phyloP scores from a whole-genome alignment of 2,797 vertebrate species.

The Myiothlypis chrysogaster region DNA sequence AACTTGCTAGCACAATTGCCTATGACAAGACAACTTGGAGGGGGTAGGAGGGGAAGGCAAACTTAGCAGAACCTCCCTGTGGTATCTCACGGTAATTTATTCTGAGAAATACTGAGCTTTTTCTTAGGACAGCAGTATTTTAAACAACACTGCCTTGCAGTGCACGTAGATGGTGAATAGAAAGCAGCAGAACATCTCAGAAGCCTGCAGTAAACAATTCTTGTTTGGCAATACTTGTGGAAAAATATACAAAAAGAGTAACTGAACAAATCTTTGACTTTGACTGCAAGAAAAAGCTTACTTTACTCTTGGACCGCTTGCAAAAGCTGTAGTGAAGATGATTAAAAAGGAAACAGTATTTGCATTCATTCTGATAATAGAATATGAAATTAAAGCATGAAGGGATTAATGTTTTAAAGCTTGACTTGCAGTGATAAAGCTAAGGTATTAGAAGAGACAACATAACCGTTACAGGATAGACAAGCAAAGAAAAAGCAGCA shows the following conservation, averaged over 20 bases:
- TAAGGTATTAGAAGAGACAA: constrained; percentile 79
- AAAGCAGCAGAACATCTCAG: constrained; percentile 23
- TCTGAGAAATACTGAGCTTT: neutral
- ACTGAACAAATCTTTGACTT: constrained; percentile 52
- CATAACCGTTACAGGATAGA: constrained; percentile 76
- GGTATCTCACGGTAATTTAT: constrained; percentile 8
- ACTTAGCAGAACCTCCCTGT: neutral
- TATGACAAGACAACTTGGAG: neutral
- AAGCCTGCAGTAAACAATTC: constrained; percentile 39
- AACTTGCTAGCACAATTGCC: neutral
- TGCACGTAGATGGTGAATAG: neutral
- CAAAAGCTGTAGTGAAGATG: constrained; percentile 71
- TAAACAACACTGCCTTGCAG: neutral
- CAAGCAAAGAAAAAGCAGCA: constrained; percentile 73
- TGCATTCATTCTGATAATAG: constrained; percentile 80
- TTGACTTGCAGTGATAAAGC: constrained; percentile 81
- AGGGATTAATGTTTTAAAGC: constrained; percentile 83
- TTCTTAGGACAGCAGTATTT: neutral
- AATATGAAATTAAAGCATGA: constrained; percentile 83
- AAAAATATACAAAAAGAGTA: constrained; percentile 46
- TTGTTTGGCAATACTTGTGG: constrained; percentile 34
- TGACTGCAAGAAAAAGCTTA: constrained; percentile 65
- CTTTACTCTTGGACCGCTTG: constrained; percentile 65
- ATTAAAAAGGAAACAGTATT: constrained; percentile 77
- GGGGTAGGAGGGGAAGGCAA: neutral